phyloP scores from a whole-genome alignment of 2,113 vertebrate species.

The Pontoporia blainvillei region DNA sequence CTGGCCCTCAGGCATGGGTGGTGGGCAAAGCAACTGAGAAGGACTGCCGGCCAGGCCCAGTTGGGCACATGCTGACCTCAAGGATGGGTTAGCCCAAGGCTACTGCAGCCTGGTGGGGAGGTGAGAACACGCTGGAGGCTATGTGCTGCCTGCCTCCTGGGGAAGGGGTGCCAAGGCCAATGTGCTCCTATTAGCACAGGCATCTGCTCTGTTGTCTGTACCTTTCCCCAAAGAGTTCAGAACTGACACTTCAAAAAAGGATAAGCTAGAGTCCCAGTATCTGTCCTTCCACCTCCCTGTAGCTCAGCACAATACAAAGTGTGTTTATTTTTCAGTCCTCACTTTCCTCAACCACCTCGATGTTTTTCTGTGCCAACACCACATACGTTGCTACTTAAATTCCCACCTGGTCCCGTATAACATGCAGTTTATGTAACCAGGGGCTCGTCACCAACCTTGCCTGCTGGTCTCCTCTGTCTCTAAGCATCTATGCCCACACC shows the following conservation, averaged over 20 bases:
- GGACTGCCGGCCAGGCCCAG: not conserved
- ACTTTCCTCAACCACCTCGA: not conserved
- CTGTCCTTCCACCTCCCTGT: not conserved
- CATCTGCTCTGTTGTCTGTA: not conserved
- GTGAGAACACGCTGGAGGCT: no score
- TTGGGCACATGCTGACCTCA: fast-evolving
- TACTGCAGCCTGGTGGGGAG: not conserved
- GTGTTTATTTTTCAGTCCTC: not conserved
- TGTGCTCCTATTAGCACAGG: fast-evolving
- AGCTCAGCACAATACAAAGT: not conserved
- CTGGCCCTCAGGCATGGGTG: not conserved
- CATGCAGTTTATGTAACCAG: no score
- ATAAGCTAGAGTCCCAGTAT: not conserved
- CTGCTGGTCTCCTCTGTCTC: not conserved
- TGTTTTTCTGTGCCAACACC: no score
- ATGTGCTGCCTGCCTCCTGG: not conserved
- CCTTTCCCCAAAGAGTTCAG: not conserved
- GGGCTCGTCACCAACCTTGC: not conserved
- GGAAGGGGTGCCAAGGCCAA: not conserved
- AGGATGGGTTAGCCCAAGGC: not conserved
- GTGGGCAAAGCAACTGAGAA: not conserved
- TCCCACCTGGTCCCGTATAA: not conserved
- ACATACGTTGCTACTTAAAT: not conserved
- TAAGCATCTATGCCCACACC: not conserved
- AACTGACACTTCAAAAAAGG: not conserved